Conservation (phyloP, 2,888 invertebrate genomes). For the Hemithea aestivaria region DNA sequence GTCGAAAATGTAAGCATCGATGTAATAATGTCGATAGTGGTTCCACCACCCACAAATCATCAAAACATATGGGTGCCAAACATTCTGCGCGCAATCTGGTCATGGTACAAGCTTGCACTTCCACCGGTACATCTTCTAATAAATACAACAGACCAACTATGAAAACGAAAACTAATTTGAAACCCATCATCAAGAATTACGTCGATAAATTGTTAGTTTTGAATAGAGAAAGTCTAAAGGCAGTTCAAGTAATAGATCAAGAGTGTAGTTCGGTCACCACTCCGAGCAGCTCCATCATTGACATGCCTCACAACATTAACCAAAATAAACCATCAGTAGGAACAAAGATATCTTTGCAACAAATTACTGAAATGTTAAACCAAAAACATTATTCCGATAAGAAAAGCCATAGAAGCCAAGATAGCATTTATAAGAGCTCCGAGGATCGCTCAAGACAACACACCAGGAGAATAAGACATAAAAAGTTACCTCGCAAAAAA, state of each 20-base stretch:
- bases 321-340: conserved; percentile 31
- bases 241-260: conserved; percentile 61
- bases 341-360: conserved; percentile 58
- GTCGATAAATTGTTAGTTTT: conserved; percentile 59
- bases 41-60: conserved; percentile 24
- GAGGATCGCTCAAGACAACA: conserved; percentile 10
- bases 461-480: conserved; percentile 4
- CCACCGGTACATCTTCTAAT: conserved; percentile 22
- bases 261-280: conserved; percentile 70
- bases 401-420: conserved; percentile 8
- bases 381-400: conserved; percentile 38
- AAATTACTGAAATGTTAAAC: conserved; percentile 54
- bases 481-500: conserved; percentile 34
- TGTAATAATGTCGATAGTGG: conserved; percentile 8
- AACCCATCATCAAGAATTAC: conserved; percentile 62
- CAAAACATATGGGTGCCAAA: conserved; percentile 23
- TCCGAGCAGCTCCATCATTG: conserved; percentile 67
- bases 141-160: conserved; percentile 23
- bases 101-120: not conserved
- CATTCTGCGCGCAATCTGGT: conserved; percentile 24
- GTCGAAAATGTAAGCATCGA: conserved; percentile 13
- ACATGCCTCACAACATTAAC: conserved; percentile 51
- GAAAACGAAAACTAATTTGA: conserved; percentile 30
- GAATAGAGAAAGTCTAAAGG: conserved; percentile 59
- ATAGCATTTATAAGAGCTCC: conserved; percentile 15